A percentile compares a stretch with the other conserved stretches of the same genome.
These are phyloP conservation scores for Rhinophrynus dorsalis DNA, from an alignment of 2,797 vertebrate species.

Conservation along the genomic window DNA sequence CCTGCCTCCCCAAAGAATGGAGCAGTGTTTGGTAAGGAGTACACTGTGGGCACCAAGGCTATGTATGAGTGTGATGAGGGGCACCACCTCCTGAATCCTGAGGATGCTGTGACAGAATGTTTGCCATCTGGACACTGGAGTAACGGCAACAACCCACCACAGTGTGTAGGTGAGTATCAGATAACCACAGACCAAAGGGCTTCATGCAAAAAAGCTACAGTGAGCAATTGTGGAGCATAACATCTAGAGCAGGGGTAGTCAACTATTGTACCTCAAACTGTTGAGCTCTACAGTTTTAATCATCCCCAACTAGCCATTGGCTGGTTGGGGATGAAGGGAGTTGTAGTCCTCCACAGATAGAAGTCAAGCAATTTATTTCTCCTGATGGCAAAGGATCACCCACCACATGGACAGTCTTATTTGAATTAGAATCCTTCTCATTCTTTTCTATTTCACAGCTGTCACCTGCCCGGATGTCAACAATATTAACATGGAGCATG, in stretches of 20 bases:
- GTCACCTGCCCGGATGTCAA: slow-evolving; percentile 87
- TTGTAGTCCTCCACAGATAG: too few species aligned
- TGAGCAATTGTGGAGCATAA: too few species aligned
- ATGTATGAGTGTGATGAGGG: slow-evolving; percentile 87
- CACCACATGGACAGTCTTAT: too few species aligned
- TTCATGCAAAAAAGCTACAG: too few species aligned
- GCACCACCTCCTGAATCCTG: slow-evolving; percentile 76
- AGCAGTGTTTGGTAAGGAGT: slow-evolving; percentile 88
- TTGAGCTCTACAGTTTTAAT: too few species aligned
- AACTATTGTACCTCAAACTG: too few species aligned
- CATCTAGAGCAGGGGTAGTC: too few species aligned
- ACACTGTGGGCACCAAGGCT: slow-evolving; percentile 85
- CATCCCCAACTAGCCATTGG: too few species aligned
- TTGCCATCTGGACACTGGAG: slow-evolving; percentile 90
- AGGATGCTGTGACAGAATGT: slow-evolving; percentile 76
- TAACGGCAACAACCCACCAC: slow-evolving; percentile 80
- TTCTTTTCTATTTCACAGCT: slow-evolving; percentile 64
- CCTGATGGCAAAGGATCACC: too few species aligned
- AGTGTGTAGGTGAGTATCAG: slow-evolving; percentile 81
- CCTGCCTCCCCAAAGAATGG: slow-evolving; percentile 87
- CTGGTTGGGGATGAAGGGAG: too few species aligned
- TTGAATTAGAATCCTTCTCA: background rate
- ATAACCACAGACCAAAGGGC: background rate
- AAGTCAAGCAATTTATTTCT: too few species aligned
- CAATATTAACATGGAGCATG: slow-evolving; percentile 87